Evolutionary conservation across 2,113 vertebrate genomes (phyloP), one percentile per base, ranked within the genome.

Genomic region (Gymnobelideus leadbeateri): DNA sequence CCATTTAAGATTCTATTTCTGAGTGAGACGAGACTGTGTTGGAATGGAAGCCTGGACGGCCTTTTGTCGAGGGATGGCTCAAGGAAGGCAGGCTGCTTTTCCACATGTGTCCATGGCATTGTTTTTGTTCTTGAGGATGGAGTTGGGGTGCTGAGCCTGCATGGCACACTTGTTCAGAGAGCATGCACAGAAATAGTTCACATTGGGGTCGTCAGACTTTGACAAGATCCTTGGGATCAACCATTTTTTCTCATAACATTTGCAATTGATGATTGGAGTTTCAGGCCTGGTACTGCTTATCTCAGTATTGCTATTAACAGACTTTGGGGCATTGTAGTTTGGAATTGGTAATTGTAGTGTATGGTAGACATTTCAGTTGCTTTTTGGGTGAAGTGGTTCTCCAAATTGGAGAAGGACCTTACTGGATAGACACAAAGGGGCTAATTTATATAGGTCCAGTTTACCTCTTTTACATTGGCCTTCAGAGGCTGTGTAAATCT

Each of bases 401-500:
- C 11, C 77, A 0, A 12, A 46, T 53, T 91, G 91, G 51, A 91
- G 14, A 91, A 10, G 50, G 8, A 94, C 92, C 49, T 68, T 95
- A 96, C 28, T 47, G 94, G 53, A 51, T 50, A 28, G 24, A 46
- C 95, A 97, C 19, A 84, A 84, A 1, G 51, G 77, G 24, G 53
- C 23, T 90, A 5, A 51, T 96, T 94, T 96, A 47, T 90, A 89
- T 92, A 93, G 94, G 90, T 90, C 21, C 43, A 28, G 23, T 54
- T 8, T 89, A 24, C 96, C 25, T 91, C 91, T 97, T 97, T 54
- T 96, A 93, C 51, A 94, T 95, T 91, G 16, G 51, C n/a, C 89
- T 94, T 84, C 91, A 92, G 89, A 98, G 95, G 95, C 53, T 95
- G 19, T 84, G 31, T 91, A 94, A 91, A 95, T 96, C 89, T 95